Evolutionary conservation across 2,113 vertebrate genomes (phyloP), one percentile per base, ranked within the genome.

Genomic region (Ptychochromis oligacanthus): DNA sequence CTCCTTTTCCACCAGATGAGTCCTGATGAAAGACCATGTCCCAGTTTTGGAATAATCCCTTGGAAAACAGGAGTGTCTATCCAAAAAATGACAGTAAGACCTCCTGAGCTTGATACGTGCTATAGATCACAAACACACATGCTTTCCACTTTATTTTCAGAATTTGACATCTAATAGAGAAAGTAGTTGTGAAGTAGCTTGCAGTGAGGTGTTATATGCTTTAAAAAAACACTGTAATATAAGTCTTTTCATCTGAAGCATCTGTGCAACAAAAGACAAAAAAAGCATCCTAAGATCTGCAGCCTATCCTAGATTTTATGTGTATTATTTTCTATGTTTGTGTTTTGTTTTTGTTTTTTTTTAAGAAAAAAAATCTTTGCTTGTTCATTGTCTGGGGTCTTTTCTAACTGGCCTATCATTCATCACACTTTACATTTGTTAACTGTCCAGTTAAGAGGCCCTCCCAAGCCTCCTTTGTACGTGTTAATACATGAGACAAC

Each of bases 1-100:
- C 67, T 85, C 54, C 40, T n/a, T 87, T 90, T 90, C 82, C 74
- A 82, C 76, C 88, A 87, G 77, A 87, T 77, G 82, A 84, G 82
- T 74, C 62, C 54, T 65, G 79, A 80, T 91, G 81, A 92, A 91
- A 88, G 86, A 67, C 80, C 58, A 6, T 54, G 81, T 86, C 88
- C 80, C 70, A 59, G 67, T 52, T 87, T 85, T 89, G 82, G 87
- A 92, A 87, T 17, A 20, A 40, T 46, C 40, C 62, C 79, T 76
- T 87, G 83, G 87, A 87, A 92, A 93, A 92, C 74, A 86, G 31
- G 28, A 46, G 36, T 72, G 56, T 81, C 56, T 46, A 55, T 87
- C 90, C 61, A 90, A 79, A 83, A 74, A 76, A 82, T 78, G 72
- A 85, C 76, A 75, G 59, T 4, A 72, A 57, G 46, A 31, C 58